Base-by-base conservation (phyloP, 2,888 invertebrate genomes). In the Sminthurides aquaticus region DNA sequence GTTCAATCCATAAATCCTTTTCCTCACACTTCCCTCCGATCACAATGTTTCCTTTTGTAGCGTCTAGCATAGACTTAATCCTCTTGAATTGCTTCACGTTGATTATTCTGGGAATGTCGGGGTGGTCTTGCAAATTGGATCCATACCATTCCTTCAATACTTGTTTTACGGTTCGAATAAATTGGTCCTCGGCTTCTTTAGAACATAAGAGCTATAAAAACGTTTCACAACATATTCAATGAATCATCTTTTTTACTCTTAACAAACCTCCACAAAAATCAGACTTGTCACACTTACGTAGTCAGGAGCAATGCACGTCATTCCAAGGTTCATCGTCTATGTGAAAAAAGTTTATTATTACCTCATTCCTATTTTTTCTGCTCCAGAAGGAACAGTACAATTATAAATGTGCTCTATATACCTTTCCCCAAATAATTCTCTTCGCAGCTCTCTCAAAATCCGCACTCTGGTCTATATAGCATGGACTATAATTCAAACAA, bases 271-370 rank as follows among this genome's bases (percentile, higher is more conserved):
- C n/a, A n/a, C n/a, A n/a, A n/a, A n/a, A n/a, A n/a, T 34, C 43
- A 34, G 8, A 34, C 11, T 22, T 52, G 5, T 15, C 8, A 8
- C 5, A 52, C 29, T 81, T 24, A 98, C 77, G 77, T 96, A 98
- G 80, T 98, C 98, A 0, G 97, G 96, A 0, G 96, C 93, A 70
- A 99, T 89, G 80, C 98, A 98, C 0, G 95, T 96, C 81, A 99
- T 97, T 0, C 97, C 97, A 2, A 83, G 48, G 43, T 67, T 67
- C 62, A 67, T 58, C 1, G 59, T 28, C 63, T 63, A 20, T 2
- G 34, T 20, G 29, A 52, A 54, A 61, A 75, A 25, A 2, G 27
- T 27, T 34, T 15, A 29, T 3, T 3, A 59, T 18, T 11, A 11
- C 18, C 8, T 8, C 8, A 43, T 43, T 11, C 43, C 18, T 43